These are phyloP conservation scores for Gambelia wislizenii DNA, from an alignment of 2,797 vertebrate species.

Conservation along the genomic window DNA sequence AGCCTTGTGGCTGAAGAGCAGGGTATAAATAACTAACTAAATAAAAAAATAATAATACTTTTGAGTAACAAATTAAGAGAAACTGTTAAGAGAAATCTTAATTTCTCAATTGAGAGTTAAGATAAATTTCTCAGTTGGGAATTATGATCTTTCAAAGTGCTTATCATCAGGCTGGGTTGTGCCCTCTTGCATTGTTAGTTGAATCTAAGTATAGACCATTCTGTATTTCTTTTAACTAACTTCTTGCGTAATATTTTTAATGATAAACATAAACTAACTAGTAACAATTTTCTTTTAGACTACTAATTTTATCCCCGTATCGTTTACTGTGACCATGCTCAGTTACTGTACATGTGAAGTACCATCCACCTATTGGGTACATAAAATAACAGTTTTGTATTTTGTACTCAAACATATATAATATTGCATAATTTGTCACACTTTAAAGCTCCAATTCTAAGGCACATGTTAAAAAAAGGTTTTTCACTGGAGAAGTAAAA, in stretches of 20 bases:
- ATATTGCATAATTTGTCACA: neutral
- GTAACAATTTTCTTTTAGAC: neutral
- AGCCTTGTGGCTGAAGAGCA: no score
- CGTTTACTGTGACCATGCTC: neutral
- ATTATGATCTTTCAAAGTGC: no score
- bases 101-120: neutral
- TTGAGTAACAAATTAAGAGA: neutral
- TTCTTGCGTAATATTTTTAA: neutral
- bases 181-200: neutral
- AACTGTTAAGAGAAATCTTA: neutral
- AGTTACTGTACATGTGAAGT: neutral
- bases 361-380: neutral
- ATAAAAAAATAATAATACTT: no score
- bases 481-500: neutral
- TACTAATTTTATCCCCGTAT: neutral
- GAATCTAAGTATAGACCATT: neutral
- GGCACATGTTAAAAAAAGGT: neutral
- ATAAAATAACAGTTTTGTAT: neutral
- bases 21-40: no score
- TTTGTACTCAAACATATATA: neutral
- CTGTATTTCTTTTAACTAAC: neutral
- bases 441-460: neutral
- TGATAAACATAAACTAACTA: neutral
- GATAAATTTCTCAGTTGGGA: no score
- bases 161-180: neutral